Conservation (phyloP, 1,140 invertebrate genomes). For the Spodoptera litura region DNA sequence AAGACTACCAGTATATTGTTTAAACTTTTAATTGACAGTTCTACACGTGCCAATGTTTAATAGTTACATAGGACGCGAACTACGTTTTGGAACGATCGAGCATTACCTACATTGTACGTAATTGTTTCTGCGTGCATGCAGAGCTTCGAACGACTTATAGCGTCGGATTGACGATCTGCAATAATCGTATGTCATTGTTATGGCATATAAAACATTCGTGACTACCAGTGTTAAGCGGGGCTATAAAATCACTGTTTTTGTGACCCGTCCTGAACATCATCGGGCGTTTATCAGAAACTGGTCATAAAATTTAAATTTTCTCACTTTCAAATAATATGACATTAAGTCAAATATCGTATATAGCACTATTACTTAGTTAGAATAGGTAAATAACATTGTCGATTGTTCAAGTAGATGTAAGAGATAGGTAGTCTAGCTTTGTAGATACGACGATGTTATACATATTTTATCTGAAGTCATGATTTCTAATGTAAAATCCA, state of each 20-base stretch:
- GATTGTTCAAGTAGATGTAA: neutral
- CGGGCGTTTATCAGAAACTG: constrained; percentile 17
- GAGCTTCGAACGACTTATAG: constrained; percentile 54
- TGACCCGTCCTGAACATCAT: constrained; percentile 24
- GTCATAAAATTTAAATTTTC: constrained; percentile 42
- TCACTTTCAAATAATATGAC: neutral
- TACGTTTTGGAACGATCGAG: too few relatives aligned
- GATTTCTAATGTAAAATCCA: too few relatives aligned
- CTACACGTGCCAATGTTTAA: neutral
- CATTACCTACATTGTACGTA: constrained; percentile 4
- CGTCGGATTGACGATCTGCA: constrained; percentile 55
- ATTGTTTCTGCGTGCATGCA: constrained; percentile 54
- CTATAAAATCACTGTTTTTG: constrained; percentile 50
- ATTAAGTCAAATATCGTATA: too few relatives aligned
- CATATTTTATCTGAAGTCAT: neutral
- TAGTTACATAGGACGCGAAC: too few relatives aligned
- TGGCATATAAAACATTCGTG: constrained; percentile 67
- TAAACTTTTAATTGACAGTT: neutral
- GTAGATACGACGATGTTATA: neutral
- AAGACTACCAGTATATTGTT: too few relatives aligned
- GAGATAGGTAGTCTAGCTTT: constrained; percentile 4
- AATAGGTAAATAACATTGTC: neutral
- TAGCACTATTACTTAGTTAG: neutral
- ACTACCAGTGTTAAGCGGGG: constrained; percentile 61
- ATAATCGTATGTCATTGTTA: constrained; percentile 74